These are phyloP conservation scores for Alloscopus bannaensis DNA, from an alignment of 2,888 invertebrate species.

Conservation along the genomic window DNA sequence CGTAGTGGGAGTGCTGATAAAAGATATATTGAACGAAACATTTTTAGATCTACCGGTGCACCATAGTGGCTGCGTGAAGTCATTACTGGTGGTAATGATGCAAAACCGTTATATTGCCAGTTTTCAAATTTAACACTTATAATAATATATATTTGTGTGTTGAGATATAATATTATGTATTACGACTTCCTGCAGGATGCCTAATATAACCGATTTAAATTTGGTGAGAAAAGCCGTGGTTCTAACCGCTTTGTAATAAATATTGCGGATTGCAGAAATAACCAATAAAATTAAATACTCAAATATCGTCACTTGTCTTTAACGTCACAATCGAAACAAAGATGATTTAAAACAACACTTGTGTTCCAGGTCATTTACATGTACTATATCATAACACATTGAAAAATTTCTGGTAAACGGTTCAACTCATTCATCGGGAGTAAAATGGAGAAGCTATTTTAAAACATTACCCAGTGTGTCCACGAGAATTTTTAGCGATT, in stretches of 20 bases:
- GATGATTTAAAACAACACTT: too few species aligned
- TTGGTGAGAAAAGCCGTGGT: neutral
- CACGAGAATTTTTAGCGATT: neutral
- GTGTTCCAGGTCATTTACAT: too few species aligned
- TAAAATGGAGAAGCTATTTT: neutral
- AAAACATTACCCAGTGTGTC: neutral
- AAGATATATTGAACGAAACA: neutral
- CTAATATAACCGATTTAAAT: neutral
- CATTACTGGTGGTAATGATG: conserved; percentile 39
- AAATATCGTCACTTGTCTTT: too few species aligned
- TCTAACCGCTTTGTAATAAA: neutral
- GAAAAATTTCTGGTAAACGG: neutral
- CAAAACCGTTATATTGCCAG: conserved; percentile 4
- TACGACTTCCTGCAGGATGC: too few species aligned
- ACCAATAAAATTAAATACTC: too few species aligned
- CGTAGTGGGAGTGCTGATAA: neutral
- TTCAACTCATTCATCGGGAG: neutral
- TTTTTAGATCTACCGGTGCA: neutral
- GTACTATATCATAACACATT: too few species aligned
- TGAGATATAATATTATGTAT: too few species aligned
- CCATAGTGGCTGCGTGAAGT: neutral
- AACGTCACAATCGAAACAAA: too few species aligned
- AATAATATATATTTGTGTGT: too few species aligned
- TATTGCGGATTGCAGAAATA: neutral
- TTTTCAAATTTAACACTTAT: conserved; percentile 3